A percentile compares a stretch with the other conserved stretches of the same genome.
Conservation (phyloP, 1,140 invertebrate genomes). For the Euwallacea similis region DNA sequence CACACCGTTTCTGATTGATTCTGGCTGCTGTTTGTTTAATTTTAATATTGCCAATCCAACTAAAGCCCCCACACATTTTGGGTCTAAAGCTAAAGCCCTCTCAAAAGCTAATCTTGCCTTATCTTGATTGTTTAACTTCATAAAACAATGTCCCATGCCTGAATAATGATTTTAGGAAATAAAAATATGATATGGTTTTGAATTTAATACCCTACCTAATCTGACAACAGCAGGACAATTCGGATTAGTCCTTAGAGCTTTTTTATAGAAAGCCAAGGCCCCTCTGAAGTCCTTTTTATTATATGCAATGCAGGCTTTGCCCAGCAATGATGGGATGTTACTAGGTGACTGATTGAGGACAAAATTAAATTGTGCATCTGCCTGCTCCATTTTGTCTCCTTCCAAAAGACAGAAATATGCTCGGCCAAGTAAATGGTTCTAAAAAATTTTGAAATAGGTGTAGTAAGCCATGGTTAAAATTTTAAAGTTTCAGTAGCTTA, state of each 20-base stretch:
- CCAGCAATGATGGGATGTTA: conserved; percentile 94
- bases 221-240: conserved; percentile 96
- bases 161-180: conserved; percentile 53
- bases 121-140: conserved; percentile 93
- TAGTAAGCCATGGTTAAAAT: neutral
- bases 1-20: conserved; percentile 91
- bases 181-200: conserved; percentile 19
- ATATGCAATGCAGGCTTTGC: conserved; percentile 97
- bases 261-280: conserved; percentile 97
- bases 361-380: conserved; percentile 99
- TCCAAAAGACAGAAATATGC: conserved; percentile 98
- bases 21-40: conserved; percentile 89
- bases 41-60: conserved; percentile 95
- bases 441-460: conserved; percentile 38
- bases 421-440: conserved; percentile 95
- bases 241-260: conserved; percentile 93
- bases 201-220: conserved; percentile 65
- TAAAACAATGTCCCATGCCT: conserved; percentile 98
- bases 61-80: conserved; percentile 93
- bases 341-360: conserved; percentile 94
- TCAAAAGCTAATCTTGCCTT: conserved; percentile 97
- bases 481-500: conserved; percentile 51
- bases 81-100: conserved; percentile 88
- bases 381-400: conserved; percentile 99
- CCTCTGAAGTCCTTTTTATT: conserved; percentile 92